These are phyloP conservation scores for Pachyramphus minor DNA, from an alignment of 2,113 vertebrate genomes.

Conservation along the genomic window DNA sequence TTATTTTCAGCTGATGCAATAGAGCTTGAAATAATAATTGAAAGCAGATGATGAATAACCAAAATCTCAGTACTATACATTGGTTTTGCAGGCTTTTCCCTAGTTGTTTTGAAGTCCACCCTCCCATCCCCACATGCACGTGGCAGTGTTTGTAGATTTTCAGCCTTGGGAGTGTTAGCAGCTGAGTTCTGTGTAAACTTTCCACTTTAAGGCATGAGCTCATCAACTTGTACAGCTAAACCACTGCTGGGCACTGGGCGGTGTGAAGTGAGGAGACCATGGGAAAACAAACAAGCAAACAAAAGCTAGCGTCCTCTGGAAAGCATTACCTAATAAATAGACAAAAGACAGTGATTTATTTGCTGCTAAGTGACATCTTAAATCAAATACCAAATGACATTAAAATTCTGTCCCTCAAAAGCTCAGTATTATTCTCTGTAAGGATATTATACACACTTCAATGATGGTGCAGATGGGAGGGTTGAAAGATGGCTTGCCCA, in stretches of 20 bases:
- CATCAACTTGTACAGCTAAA: background rate
- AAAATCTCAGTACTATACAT: background rate
- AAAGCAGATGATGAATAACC: background rate
- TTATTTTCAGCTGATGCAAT: background rate
- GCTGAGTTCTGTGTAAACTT: conserved; percentile 2
- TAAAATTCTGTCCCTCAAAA: background rate
- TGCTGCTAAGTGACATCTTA: background rate
- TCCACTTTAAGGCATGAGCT: background rate
- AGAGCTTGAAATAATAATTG: background rate
- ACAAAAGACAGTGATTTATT: background rate
- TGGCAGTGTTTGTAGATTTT: conserved; percentile 33
- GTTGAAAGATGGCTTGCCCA: background rate
- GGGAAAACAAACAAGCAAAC: background rate
- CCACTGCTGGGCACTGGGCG: background rate
- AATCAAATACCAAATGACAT: background rate
- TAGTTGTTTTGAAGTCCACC: background rate
- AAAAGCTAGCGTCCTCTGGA: background rate
- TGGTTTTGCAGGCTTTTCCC: background rate
- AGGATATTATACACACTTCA: background rate
- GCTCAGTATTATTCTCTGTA: background rate
- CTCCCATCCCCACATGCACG: background rate
- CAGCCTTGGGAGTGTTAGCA: background rate
- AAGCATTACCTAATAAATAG: background rate
- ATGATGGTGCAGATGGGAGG: background rate
- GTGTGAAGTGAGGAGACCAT: background rate